Percentiles rank a stretch among this genome's conserved stretches.
Conservation (phyloP, 2,888 invertebrate species). For the Drosophila crucigera region DNA sequence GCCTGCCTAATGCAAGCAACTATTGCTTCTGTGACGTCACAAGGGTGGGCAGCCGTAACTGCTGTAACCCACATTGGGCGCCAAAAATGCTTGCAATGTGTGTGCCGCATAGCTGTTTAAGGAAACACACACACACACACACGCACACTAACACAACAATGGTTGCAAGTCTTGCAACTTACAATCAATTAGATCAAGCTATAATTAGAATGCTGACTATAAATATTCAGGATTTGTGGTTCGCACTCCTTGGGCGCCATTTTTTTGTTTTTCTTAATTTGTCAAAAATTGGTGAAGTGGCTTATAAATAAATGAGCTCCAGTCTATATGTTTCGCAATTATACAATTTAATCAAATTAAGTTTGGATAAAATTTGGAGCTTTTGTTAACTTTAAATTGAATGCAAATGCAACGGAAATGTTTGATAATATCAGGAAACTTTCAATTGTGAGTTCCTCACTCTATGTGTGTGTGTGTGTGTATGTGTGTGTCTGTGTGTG, state of each 20-base stretch:
- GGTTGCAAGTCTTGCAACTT: constrained; percentile 5
- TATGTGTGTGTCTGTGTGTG: not conserved
- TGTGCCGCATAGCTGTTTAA: not conserved
- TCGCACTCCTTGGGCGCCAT: not conserved
- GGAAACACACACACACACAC: not conserved
- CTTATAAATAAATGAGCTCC: not conserved
- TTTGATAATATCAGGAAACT: constrained; percentile 23
- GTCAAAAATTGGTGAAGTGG: not conserved
- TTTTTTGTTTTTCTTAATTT: not conserved
- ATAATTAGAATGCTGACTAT: not conserved
- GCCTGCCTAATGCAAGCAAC: constrained; percentile 35
- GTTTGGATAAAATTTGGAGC: not conserved
- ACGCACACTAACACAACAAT: constrained; percentile 1
- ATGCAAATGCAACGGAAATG: constrained; percentile 26
- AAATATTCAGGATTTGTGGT: not conserved
- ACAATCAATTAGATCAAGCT: not conserved
- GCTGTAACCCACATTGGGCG: constrained; percentile 25
- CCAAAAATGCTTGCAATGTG: not conserved
- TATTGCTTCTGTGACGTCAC: constrained; percentile 10
- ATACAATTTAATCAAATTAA: not conserved
- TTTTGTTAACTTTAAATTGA: constrained; percentile 19
- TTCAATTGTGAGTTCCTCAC: not conserved
- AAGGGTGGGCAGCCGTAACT: not conserved
- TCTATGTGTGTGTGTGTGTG: constrained; percentile 1
- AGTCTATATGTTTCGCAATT: not conserved